Evolutionary conservation across 2,113 vertebrate genomes (phyloP), one percentile per base, ranked within the genome.

Genomic region (Cricetomys ansorgei): DNA sequence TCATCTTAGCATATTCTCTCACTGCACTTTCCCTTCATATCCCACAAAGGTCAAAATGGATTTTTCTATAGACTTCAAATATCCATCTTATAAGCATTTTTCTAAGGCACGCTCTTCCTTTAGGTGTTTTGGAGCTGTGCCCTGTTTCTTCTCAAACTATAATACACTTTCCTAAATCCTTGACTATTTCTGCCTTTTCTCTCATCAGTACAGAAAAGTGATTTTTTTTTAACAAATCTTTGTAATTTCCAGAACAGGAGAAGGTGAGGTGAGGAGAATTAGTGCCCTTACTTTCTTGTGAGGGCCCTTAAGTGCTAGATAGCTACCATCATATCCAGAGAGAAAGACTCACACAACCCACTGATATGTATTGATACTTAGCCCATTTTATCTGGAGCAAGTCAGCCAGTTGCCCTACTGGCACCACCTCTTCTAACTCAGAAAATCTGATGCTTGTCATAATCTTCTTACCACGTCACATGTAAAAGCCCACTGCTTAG

Each of bases 51-150:
- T 76, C 65, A 96, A 89, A 79, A 72, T 92, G 25, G 57, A 6
- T 76, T 96, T 93, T 89, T 53, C 92, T 73, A 67, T 37, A 69
- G 45, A n/a, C 34, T 55, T 92, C 21, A 81, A 73, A 25, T 86
- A 55, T 19, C 19, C 37, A 88, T 89, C 15, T 90, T 88, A 81
- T 93, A 95, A 91, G 17, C 4, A 48, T 79, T 94, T 93, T 95
- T 76, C 55, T 67, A 50, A 86, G 65, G 40, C 19, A 23, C 0
- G 16, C 13, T 93, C 43, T 91, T 91, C 50, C 69, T 91, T 55
- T 25, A 15, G 23, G 21, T 65, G 79, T 90, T 90, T 89, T 91
- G n/a, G 1, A 17, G 17, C 37, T 37, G 12, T 37, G 25, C 21
- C 8, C 40, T n/a, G 0, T 50, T 79, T 93, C 55, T 19, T n/a